Percentiles rank a stretch among this genome's conserved stretches.
Evolutionary conservation across 2,797 vertebrate genomes (phyloP).

Genomic region (Dicrostonyx torquatus): DNA sequence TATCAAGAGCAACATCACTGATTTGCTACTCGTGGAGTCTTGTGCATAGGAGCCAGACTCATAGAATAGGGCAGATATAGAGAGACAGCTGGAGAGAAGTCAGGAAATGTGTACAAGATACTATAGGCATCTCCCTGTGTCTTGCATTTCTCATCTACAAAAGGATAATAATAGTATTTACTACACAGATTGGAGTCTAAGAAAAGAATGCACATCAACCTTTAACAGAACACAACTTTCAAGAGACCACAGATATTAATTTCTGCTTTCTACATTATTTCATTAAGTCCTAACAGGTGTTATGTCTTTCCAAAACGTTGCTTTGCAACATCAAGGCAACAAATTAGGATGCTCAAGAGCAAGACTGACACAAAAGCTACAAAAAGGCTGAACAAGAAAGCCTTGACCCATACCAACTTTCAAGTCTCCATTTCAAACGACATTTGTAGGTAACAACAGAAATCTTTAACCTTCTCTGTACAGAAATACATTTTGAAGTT

Average conservation of each 20-base stretch:
- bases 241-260: background rate
- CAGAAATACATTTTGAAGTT: background rate
- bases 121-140: background rate
- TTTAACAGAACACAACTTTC: background rate
- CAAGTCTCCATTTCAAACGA: conserved; percentile 28
- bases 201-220: background rate
- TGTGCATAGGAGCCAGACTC: background rate
- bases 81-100: background rate
- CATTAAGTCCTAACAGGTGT: background rate
- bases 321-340: background rate
- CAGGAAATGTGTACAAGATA: background rate
- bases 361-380: background rate
- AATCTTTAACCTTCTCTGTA: background rate
- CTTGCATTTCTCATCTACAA: background rate
- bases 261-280: background rate
- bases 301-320: background rate
- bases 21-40: background rate
- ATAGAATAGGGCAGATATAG: background rate
- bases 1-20: background rate
- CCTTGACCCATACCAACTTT: background rate
- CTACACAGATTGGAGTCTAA: background rate
- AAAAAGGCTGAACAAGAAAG: background rate
- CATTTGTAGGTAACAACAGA: conserved; percentile 6
- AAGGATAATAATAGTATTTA: background rate
- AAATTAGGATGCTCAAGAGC: background rate